phyloP scores from a whole-genome alignment of 2,888 invertebrate genomes.

The Stratiomys singularior region DNA sequence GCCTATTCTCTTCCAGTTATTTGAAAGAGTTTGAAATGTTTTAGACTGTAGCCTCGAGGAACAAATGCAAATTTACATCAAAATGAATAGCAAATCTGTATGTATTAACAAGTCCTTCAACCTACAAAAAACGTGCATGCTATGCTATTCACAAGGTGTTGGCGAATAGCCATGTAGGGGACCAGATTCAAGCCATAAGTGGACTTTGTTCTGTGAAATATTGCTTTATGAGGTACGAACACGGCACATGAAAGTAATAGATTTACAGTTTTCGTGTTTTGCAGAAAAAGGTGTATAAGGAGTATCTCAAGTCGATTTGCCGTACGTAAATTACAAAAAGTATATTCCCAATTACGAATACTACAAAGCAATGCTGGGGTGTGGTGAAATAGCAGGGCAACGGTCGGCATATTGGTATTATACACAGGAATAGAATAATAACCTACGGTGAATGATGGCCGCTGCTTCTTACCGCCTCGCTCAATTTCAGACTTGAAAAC shows the following conservation, averaged over 20 bases:
- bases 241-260: slow-evolving; percentile 49
- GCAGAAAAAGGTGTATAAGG: not conserved
- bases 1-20: slow-evolving; percentile 47
- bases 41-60: not conserved
- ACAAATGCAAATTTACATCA: slow-evolving; percentile 27
- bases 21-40: not conserved
- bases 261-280: slow-evolving; percentile 39
- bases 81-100: slow-evolving; percentile 16
- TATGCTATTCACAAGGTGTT: slow-evolving; percentile 1
- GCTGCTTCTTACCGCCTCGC: not conserved
- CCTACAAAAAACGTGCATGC: not conserved
- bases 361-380: not conserved
- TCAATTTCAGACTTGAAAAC: slow-evolving; percentile 29
- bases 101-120: not conserved
- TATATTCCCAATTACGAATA: not conserved
- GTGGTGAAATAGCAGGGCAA: not conserved
- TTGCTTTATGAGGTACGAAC: slow-evolving; percentile 52
- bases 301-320: not conserved
- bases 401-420: not conserved
- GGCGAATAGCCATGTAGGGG: not conserved
- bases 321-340: not conserved
- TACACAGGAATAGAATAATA: not conserved
- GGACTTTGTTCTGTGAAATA: slow-evolving; percentile 37
- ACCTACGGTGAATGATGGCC: not conserved
- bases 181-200: not conserved